A percentile compares a stretch with the other conserved stretches of the same genome.
phyloP scores from a whole-genome alignment of 2,113 vertebrate genomes.

The Aptenodytes forsteri region DNA sequence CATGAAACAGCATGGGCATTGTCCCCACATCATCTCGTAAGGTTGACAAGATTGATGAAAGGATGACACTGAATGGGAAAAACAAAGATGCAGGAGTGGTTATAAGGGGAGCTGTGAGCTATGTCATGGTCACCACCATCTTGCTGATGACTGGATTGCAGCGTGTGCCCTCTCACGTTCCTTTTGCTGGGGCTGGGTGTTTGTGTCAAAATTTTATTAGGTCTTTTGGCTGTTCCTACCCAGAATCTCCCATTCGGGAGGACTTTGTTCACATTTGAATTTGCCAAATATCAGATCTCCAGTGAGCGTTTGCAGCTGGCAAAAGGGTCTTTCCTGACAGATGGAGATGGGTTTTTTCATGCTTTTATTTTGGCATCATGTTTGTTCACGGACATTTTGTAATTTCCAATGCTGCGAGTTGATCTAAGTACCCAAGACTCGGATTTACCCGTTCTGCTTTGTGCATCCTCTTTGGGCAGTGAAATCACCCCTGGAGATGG shows the following conservation, averaged over 20 bases:
- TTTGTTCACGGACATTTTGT: neutral
- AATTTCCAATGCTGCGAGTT: fast-evolving
- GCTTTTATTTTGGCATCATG: neutral
- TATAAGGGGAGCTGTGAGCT: neutral
- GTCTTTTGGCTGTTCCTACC: neutral
- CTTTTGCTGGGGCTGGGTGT: neutral
- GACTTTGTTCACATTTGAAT: neutral
- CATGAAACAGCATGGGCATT: neutral
- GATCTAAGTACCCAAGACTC: neutral
- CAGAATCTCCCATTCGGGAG: neutral
- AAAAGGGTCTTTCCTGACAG: neutral
- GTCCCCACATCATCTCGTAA: neutral
- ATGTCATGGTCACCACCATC: neutral
- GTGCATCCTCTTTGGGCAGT: neutral
- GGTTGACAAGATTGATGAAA: neutral
- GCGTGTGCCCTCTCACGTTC: neutral
- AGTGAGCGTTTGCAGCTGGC: neutral
- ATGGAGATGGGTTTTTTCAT: neutral
- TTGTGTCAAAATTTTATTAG: neutral
- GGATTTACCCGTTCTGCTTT: neutral
- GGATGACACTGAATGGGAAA: neutral
- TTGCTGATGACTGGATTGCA: neutral
- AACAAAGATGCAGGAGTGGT: neutral
- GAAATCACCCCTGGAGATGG: neutral
- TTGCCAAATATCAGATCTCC: neutral